Evolutionary conservation across 2,797 vertebrate genomes (phyloP), one percentile per base, ranked within the genome.

Genomic region (Intellagama lesueurii): DNA sequence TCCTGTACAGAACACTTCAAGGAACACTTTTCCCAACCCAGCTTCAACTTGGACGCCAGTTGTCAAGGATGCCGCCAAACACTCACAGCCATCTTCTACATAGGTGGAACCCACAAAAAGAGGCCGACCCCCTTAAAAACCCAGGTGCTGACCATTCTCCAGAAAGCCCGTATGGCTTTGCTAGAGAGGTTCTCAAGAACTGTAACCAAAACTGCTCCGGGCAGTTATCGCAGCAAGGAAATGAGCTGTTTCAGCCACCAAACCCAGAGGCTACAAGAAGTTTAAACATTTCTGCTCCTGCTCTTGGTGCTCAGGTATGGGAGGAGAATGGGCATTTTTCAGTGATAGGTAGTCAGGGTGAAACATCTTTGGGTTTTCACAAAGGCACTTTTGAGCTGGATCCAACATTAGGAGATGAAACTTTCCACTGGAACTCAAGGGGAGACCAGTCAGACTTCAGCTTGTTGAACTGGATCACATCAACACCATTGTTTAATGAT

Each of bases 1-100:
- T 98, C 95, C 98, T 99, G 91, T 98, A 98, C 97, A 97, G 98
- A 97, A 98, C 98, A 56, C 97, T 99, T 95, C 99, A 98, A 95
- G 98, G 98, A 87, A 98, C 98, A 0, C 92, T 99, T 19, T 99
- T 98, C 94, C 98, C 99, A 83, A 98, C 96, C 19, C 98, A 97
- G 0, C 97, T 98, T 85, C 99, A 99, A 89, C 95, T 98, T 32
- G 98, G 98, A 66, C 97, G 98, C 87, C 98, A 98, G 94, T 64
- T 98, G 92, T 98, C 98, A 93, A 97, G 95, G 91, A 96, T 97
- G 30, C 92, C 96, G 0, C 87, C 93, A 24, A 96, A 97, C 87
- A 96, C 93, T 17, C 96, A 96, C 82, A 94, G 92, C 88, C 97
- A 96, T 91, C 93, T 98, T 88, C 96, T 98, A 89, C 96, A 96